Evolutionary conservation across 1,140 invertebrate genomes (phyloP), one percentile per base, ranked within the genome.

Genomic region (Myzus persicae): DNA sequence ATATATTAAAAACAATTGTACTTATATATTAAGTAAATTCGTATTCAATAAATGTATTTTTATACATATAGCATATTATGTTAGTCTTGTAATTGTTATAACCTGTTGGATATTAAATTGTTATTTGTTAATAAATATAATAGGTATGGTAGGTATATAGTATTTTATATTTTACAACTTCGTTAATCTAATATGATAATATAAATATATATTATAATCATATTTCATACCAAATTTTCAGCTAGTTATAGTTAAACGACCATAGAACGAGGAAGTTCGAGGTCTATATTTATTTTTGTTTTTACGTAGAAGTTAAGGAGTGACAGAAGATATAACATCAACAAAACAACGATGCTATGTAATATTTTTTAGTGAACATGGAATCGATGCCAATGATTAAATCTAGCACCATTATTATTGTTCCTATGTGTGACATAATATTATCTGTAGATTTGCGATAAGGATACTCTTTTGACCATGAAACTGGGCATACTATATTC

Each of bases 401-500:
- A 76, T 14, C 59, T n/a, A 76, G 59, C n/a, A 76, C 59, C 59
- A 76, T 76, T n/a, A 76, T 76, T 76, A 76, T 76, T 76, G 11
- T 76, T 18, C n/a, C 31, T 76, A 85, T 85, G 42, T 85, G 42
- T 24, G 20, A 24, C 6, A 82, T 82, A 82, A 82, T 85, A 85
- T 85, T 85, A 85, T 85, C 40, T 85, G 6, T 85, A 36, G 14
- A 76, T 76, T 85, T 85, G 31, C 85, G 85, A 88, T 88, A 46
- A 88, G 85, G 85, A 46, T 88, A 36, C 6, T 84, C 6, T 87
- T 87, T 87, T 48, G 85, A 24, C 85, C 85, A 88, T 88, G 85
- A 48, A 48, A 88, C 42, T 46, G 6, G 84, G 5, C 18, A 48
- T 48, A 26, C 6, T 20, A n/a, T 88, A 46, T 88, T 48, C 85